Base-by-base conservation (phyloP, 2,797 vertebrate genomes). In the Parotocinclus haroldoi region DNA sequence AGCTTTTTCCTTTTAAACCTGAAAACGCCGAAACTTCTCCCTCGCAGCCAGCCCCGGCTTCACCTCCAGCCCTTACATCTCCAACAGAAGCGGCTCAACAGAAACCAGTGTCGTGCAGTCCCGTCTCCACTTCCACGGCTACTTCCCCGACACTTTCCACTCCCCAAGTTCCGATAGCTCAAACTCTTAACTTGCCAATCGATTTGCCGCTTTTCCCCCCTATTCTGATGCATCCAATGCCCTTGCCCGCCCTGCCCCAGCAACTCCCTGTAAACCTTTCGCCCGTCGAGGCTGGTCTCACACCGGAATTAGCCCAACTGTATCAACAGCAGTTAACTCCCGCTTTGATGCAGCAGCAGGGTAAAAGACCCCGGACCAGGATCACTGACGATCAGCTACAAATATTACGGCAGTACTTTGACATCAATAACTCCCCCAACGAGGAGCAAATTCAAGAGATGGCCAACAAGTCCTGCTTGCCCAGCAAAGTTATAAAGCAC, bases 401-500 rank as follows among this genome's bases (percentile, higher is more conserved):
- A 69, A 89, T 99, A 74, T 84, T 99, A 18, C 85, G 92, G 65
- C 94, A 96, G 78, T 93, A 98, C 81, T 99, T 99, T 78, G 96
- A 99, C 82, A 99, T 99, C 69, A 99, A 97, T 87, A 98, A 93
- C 79, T 96, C 96, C 39, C 97, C 97, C 1, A 96, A 94, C 70
- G 97, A 99, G 72, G 96, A 98, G 50, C 96, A 98, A 79, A 93
- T 99, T 76, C 94, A 92, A 80, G 95, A 96, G 83, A 97, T 99
- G 94, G 95, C 95, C 0, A 88, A 89, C 79, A 89, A 93, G 64
- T 96, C 96, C 0, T 91, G 93, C 52, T 75, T 99, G 84, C 94
- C 94, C 61, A 93, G 96, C 83, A 99, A 99, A 75, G 97, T 99
- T 71, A 98, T 99, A 80, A 99, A 99, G 85, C 97, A 99, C 85